These are phyloP conservation scores for Catharus minimus DNA, from an alignment of 2,113 vertebrate genomes.

Conservation along the genomic window DNA sequence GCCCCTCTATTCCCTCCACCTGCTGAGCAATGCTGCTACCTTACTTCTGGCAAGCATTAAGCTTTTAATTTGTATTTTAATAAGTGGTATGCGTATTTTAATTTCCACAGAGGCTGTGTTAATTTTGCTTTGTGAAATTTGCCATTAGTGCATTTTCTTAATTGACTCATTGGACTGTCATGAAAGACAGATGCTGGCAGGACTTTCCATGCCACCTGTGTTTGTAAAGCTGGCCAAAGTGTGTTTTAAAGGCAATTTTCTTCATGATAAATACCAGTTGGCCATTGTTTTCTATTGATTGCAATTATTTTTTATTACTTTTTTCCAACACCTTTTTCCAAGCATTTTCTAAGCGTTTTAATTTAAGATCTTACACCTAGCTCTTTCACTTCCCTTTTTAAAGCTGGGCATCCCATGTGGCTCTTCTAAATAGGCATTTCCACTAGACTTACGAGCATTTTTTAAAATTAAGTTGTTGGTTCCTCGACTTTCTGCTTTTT, in stretches of 20 bases:
- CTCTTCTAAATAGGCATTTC: neutral
- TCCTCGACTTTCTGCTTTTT: neutral
- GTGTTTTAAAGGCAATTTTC: neutral
- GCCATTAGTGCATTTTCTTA: neutral
- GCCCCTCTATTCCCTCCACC: neutral
- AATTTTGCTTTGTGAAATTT: neutral
- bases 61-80: neutral
- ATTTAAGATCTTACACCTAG: neutral
- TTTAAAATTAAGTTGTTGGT: neutral
- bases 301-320: neutral
- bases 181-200: neutral
- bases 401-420: neutral
- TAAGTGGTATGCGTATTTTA: neutral
- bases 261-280: neutral
- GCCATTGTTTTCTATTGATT: neutral
- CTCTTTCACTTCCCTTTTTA: neutral
- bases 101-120: neutral
- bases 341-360: neutral
- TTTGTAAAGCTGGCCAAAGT: neutral
- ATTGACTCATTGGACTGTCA: neutral
- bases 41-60: neutral
- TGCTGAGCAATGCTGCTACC: neutral
- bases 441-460: neutral
- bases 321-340: neutral
- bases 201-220: neutral